Evolutionary conservation across 2,113 vertebrate species (phyloP).

Genomic region (Fregata magnificens): DNA sequence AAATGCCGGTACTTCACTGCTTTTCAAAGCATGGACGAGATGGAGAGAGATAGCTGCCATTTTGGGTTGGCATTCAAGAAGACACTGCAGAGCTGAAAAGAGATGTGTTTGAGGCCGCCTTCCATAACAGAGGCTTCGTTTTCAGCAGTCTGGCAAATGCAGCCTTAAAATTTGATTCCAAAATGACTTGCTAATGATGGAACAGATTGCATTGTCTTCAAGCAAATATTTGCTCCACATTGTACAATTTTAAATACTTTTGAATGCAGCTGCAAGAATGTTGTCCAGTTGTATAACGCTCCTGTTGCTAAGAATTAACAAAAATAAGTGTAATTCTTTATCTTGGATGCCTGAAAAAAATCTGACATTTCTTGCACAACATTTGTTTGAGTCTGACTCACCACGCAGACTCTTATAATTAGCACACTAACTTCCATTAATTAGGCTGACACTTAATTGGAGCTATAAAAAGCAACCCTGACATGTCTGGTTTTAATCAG

Average conservation of each 20-base stretch:
- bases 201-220: conserved; percentile 36
- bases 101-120: background rate
- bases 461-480: conserved; percentile 59
- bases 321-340: conserved; percentile 56
- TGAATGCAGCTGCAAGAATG: conserved; percentile 47
- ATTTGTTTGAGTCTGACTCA: conserved; percentile 49
- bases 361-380: conserved; percentile 1
- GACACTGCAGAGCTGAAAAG: background rate
- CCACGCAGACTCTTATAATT: conserved; percentile 43
- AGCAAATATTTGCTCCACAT: conserved; percentile 31
- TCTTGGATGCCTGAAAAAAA: conserved; percentile 18
- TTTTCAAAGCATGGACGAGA: background rate
- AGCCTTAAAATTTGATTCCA: background rate
- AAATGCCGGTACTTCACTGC: background rate
- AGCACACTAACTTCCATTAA: conserved; percentile 58
- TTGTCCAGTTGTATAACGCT: conserved; percentile 17
- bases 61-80: background rate
- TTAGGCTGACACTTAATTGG: conserved; percentile 50
- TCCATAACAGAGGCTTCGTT: background rate
- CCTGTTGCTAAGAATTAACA: conserved; percentile 38
- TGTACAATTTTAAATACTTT: background rate
- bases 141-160: background rate
- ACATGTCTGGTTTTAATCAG: conserved; percentile 55
- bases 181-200: background rate
- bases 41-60: background rate